These are phyloP conservation scores for Hozukius guyotensis DNA, from an alignment of 2,797 vertebrate species.

Conservation along the genomic window DNA sequence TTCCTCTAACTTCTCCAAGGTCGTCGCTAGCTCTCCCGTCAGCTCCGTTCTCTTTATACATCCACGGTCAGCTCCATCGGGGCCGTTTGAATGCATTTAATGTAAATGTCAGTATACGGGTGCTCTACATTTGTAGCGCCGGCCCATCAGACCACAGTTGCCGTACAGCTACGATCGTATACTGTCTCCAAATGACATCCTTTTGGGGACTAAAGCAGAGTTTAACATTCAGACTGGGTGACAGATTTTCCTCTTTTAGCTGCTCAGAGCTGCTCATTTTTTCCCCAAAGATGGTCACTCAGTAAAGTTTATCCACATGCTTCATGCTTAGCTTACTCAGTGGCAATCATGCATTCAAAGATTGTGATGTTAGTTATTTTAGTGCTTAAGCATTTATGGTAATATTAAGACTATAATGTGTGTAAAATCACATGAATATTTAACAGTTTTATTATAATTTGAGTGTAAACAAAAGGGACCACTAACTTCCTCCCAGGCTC, in stretches of 20 bases:
- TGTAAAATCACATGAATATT: background rate
- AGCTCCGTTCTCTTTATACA: no score
- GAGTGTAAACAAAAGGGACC: background rate
- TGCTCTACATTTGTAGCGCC: no score
- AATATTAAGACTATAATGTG: background rate
- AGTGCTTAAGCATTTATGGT: background rate
- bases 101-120: no score
- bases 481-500: background rate
- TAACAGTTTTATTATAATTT: background rate
- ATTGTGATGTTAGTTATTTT: background rate
- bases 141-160: no score
- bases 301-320: background rate
- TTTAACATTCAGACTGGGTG: background rate
- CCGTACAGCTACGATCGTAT: background rate
- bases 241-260: background rate
- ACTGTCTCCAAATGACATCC: background rate
- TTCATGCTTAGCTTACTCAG: background rate
- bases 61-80: no score
- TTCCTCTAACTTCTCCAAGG: no score
- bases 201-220: background rate
- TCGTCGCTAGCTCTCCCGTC: no score
- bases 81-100: fast-evolving
- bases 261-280: background rate
- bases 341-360: background rate
- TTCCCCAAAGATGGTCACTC: conserved; percentile 9